These are phyloP conservation scores for Mesocentrotus franciscanus DNA, from an alignment of 53 echinoderm and acorn worm genomes.

Conservation along the genomic window DNA sequence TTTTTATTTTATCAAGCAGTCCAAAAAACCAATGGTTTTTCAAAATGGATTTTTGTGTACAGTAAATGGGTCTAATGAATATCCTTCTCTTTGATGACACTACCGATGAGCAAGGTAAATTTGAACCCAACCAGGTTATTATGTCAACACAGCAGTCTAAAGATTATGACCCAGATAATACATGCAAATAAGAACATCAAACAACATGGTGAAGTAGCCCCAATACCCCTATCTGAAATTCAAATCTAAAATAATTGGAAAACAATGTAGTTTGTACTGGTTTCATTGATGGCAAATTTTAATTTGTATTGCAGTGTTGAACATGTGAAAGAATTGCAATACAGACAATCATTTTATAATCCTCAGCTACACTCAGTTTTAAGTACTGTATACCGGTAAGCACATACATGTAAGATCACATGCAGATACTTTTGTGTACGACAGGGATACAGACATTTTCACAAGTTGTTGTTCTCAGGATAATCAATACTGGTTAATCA, in stretches of 20 bases:
- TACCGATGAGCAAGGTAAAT: neutral
- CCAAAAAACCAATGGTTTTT: no score
- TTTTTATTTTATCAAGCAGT: no score
- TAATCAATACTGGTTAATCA: no score
- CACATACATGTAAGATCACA: no score
- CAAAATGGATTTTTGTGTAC: no score
- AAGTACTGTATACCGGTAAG: no score
- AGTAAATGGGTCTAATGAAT: no score
- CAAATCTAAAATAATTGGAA: neutral
- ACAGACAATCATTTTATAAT: neutral
- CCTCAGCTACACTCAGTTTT: neutral
- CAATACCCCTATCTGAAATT: neutral
- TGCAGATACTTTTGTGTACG: no score
- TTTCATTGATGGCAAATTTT: neutral
- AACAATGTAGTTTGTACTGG: neutral
- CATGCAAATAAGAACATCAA: constrained; percentile 36
- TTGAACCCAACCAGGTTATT: neutral
- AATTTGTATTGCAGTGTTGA: neutral
- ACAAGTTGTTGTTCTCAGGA: no score
- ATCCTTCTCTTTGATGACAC: no score
- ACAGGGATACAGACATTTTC: no score
- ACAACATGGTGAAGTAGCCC: neutral
- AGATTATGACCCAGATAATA: constrained; percentile 51
- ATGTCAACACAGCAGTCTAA: constrained; percentile 40
- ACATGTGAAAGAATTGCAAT: neutral